phyloP scores from a whole-genome alignment of 2,888 invertebrate genomes.

The Cecidostiba fungosa region DNA sequence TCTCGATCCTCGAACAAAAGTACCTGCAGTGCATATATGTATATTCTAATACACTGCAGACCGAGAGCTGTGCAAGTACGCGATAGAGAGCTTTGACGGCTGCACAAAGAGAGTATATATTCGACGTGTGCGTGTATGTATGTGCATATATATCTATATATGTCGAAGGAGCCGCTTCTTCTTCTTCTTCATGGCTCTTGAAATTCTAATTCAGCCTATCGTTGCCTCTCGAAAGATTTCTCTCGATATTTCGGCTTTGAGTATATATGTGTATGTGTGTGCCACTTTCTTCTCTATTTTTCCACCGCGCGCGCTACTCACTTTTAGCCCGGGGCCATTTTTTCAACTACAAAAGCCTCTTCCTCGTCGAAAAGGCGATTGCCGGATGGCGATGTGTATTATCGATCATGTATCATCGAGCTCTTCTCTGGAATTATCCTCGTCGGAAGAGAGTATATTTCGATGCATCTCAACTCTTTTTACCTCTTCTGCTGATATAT shows the following conservation, averaged over 20 bases:
- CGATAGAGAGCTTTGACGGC: not conserved
- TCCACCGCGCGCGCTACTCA: not conserved
- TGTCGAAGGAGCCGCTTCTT: not conserved
- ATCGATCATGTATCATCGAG: not conserved
- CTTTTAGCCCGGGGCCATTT: slow-evolving; percentile 37
- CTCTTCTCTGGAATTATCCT: slow-evolving; percentile 19
- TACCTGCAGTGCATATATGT: not conserved
- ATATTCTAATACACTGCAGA: not conserved
- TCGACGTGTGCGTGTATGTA: not conserved
- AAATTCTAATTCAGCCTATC: slow-evolving; percentile 59
- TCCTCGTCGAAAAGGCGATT: slow-evolving; percentile 7
- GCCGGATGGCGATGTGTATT: not conserved
- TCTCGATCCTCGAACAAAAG: slow-evolving; percentile 1
- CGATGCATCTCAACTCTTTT: not conserved
- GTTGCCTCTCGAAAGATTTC: slow-evolving; percentile 32
- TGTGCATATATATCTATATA: not conserved
- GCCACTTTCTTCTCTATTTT: slow-evolving; percentile 45
- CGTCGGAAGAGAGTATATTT: not conserved
- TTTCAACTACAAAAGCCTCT: not conserved
- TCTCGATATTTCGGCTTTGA: slow-evolving; percentile 61
- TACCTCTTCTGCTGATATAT: not conserved
- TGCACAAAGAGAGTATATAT: slow-evolving; percentile 37
- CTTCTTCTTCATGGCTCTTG: slow-evolving; percentile 27
- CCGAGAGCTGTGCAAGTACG: not conserved
- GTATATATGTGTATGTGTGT: not conserved